Conservation (phyloP, 2,888 invertebrate species). For the Drosophila putrida region DNA sequence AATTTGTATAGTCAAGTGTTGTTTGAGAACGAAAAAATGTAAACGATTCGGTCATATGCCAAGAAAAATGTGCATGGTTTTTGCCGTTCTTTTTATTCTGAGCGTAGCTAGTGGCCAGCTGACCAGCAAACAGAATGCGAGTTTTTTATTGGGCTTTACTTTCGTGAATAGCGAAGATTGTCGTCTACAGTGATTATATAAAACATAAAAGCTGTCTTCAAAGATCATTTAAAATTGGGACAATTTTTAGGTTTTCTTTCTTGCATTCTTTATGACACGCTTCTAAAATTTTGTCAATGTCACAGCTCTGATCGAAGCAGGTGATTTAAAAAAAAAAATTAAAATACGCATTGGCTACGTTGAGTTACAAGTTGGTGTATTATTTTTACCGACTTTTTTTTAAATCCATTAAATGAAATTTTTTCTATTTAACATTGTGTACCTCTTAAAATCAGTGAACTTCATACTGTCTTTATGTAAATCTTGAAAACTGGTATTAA, state of each 20-base stretch:
- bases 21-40: too few species aligned
- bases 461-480: not conserved
- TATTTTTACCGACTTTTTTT: not conserved
- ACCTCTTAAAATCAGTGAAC: not conserved
- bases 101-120: too few species aligned
- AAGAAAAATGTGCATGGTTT: too few species aligned
- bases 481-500: not conserved
- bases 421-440: not conserved
- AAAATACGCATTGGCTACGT: not conserved
- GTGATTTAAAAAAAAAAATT: not conserved
- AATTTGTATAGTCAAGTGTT: too few species aligned
- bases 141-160: too few species aligned
- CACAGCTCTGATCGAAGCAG: constrained; percentile 6
- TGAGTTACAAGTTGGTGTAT: not conserved
- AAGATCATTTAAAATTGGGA: not conserved
- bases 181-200: not conserved
- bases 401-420: not conserved
- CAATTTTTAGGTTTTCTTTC: not conserved
- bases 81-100: too few species aligned
- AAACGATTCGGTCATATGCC: too few species aligned
- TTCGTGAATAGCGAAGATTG: too few species aligned
- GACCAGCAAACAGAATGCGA: too few species aligned
- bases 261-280: constrained; percentile 1
- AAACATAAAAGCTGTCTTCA: not conserved
- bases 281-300: constrained; percentile 3